Evolutionary conservation across 92 coral and sea anemone genomes (phyloP), one percentile per base, ranked within the genome.

Genomic region (Nematostella vectensis): DNA sequence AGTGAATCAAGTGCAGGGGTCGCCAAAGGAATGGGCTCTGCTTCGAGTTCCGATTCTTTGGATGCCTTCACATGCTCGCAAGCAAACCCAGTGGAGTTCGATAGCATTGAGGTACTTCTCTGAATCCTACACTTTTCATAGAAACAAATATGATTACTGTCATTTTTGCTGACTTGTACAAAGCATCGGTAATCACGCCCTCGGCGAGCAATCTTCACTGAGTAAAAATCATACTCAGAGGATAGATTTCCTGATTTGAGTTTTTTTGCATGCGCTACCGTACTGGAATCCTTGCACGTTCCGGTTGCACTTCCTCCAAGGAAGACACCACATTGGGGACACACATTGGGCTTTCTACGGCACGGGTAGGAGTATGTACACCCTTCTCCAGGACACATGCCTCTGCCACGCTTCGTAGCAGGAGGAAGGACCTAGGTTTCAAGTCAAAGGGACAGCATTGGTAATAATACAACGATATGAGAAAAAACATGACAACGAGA

Each of bases 291-390:
- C 47, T 66, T 66, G 25, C 31, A 54, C n/a, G 63, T 33, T 10
- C 53, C 70, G 2, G 72, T 20, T 42, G 72, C 72, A 55, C 21
- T 66, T 1, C 72, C 72, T 45, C 72, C 72, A 27, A 66, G 63
- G 23, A 54, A 66, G 13, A 54, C 54, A n/a, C 72, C 72, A 55
- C 72, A 66, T 20, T 66, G 57, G 8, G 72, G 72, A 12, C 72
- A 66, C 21, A 59, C 55, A 29, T 59, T 55, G 1, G 72, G 72
- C 47, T 66, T 66, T 36, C 55, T 66, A 3, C 72, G 44, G 21
- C 62, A 54, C 16, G 72, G 62, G 40, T 66, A 66, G 33, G 62
- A 53, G 22, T 24, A 66, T 11, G 40, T 55, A 55, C 72, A 66
- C 23, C 57, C 57, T 31, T 54, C 59, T 3, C 72, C 72, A 25